These are phyloP conservation scores for Heterotilapia buettikoferi DNA, from an alignment of 2,113 vertebrate genomes.

Conservation along the genomic window DNA sequence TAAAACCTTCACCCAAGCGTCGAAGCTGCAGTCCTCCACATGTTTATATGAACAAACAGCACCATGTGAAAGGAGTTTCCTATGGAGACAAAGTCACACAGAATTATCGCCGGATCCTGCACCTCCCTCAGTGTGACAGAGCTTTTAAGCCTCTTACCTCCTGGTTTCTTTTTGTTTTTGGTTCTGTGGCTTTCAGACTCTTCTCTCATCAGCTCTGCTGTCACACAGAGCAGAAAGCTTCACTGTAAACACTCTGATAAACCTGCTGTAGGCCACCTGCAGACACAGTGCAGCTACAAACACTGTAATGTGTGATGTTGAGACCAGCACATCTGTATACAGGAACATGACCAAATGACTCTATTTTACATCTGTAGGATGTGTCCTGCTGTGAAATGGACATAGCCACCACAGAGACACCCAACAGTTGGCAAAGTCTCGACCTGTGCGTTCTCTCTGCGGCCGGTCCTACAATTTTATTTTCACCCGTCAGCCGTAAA, in stretches of 20 bases:
- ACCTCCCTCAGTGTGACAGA: neutral
- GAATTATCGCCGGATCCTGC: neutral
- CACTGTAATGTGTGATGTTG: neutral
- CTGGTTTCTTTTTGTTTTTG: neutral
- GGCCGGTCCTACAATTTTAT: neutral
- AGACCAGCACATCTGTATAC: neutral
- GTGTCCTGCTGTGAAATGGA: neutral
- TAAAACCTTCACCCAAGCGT: neutral
- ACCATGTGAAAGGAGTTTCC: neutral
- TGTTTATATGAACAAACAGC: neutral
- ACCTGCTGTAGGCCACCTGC: neutral
- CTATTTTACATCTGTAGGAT: neutral
- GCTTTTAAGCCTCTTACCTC: neutral
- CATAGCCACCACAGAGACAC: neutral
- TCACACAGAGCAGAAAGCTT: neutral
- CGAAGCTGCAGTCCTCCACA: neutral
- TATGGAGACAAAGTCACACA: neutral
- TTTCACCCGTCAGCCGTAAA: neutral
- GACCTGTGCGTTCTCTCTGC: neutral
- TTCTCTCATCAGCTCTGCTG: neutral
- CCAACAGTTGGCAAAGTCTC: neutral
- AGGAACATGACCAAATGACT: neutral
- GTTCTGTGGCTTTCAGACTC: neutral
- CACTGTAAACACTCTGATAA: neutral
- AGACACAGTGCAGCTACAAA: neutral